phyloP scores from a whole-genome alignment of 2,888 invertebrate species.

The Orchestes rusci region DNA sequence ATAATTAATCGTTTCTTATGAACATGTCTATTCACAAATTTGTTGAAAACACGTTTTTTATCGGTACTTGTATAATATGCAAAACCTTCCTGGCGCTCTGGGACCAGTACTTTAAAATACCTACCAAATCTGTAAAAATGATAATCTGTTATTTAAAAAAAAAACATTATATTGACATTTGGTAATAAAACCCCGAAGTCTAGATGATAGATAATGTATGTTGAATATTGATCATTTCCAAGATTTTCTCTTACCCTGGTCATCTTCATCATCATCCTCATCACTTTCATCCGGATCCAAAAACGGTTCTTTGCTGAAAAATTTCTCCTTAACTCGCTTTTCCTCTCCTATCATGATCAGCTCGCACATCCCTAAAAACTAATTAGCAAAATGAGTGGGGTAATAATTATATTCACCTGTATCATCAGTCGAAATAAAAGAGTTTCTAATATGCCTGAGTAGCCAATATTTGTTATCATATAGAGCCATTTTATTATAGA shows the following conservation, averaged over 20 bases:
- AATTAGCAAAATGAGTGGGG: neutral
- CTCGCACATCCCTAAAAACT: slow-evolving; percentile 71
- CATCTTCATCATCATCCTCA: slow-evolving; percentile 55
- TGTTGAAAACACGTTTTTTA: no score
- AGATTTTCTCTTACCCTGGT: slow-evolving; percentile 13
- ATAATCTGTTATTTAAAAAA: no score
- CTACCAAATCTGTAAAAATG: no score
- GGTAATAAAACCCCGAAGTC: no score
- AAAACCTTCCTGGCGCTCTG: no score
- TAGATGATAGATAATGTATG: no score
- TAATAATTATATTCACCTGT: slow-evolving; percentile 46
- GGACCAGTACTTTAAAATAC: no score
- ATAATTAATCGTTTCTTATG: no score
- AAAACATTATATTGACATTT: no score
- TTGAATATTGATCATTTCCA: no score
- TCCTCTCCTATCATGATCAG: slow-evolving; percentile 83
- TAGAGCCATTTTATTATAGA: slow-evolving; percentile 85
- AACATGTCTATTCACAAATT: no score
- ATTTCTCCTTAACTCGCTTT: slow-evolving; percentile 47
- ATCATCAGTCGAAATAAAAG: slow-evolving; percentile 93
- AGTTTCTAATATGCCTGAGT: slow-evolving; percentile 85
- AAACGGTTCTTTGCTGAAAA: slow-evolving; percentile 51
- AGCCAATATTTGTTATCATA: slow-evolving; percentile 93
- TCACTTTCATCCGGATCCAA: slow-evolving; percentile 73
- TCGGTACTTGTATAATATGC: no score